A percentile compares a stretch with the other conserved stretches of the same genome.
Evolutionary conservation across 2,113 vertebrate genomes (phyloP).

Genomic region (Chlorodrepanis virens): DNA sequence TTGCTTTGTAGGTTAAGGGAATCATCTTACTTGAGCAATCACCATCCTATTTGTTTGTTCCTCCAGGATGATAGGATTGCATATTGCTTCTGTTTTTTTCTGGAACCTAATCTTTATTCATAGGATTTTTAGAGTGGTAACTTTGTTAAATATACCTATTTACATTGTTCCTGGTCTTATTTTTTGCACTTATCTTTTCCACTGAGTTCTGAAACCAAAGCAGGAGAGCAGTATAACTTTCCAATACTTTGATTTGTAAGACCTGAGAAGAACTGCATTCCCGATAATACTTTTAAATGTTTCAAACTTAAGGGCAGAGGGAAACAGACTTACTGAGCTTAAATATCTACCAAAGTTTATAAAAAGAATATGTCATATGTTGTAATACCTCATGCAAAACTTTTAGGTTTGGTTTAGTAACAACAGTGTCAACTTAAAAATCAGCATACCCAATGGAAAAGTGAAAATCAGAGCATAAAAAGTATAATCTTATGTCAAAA

Average conservation of each 20-base stretch:
- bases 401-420: neutral
- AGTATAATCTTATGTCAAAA: neutral
- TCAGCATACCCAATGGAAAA: neutral
- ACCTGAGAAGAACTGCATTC: neutral
- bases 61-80: neutral
- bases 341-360: neutral
- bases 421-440: neutral
- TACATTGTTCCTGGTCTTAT: neutral
- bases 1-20: neutral
- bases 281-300: neutral
- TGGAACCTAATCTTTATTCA: constrained; percentile 1
- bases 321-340: neutral
- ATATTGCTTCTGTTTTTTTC: neutral
- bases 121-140: neutral
- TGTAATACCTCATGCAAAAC: neutral
- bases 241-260: neutral
- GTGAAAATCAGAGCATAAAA: neutral
- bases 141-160: neutral
- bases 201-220: neutral
- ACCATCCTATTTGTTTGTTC: neutral
- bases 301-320: neutral
- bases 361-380: neutral
- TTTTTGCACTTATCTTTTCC: neutral
- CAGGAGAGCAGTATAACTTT: neutral
- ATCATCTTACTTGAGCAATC: constrained; percentile 5